Percentiles rank a stretch among this genome's conserved stretches.
Evolutionary conservation across 2,888 invertebrate species (phyloP).

Genomic region (Psylliodes chrysocephalus): DNA sequence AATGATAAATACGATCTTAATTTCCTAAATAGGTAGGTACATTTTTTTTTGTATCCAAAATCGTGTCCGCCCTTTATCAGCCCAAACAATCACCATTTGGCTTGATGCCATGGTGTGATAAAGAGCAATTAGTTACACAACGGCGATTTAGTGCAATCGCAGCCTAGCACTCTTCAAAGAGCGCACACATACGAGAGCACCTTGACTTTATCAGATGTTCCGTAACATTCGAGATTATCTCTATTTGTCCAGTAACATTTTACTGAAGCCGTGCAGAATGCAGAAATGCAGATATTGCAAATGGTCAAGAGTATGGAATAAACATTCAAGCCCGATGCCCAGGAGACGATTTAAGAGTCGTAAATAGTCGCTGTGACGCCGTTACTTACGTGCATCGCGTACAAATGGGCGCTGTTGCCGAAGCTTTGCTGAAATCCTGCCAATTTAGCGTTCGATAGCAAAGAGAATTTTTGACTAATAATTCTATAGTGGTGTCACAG

Average conservation of each 20-base stretch:
- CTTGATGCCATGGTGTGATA: neutral
- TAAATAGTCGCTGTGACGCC: conserved; percentile 22
- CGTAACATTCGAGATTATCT: conserved; percentile 27
- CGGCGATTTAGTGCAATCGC: neutral
- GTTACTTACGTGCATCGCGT: conserved; percentile 22
- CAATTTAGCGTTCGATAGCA: neutral
- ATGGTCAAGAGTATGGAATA: conserved; percentile 23
- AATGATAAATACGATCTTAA: too few species aligned
- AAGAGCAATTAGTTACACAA: neutral
- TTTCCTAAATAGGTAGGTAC: too few species aligned
- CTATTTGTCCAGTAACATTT: conserved; percentile 31
- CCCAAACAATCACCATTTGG: neutral
- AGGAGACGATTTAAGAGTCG: conserved; percentile 10
- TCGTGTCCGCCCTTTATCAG: too few species aligned
- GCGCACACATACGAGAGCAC: conserved; percentile 1
- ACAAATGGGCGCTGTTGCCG: conserved; percentile 21
- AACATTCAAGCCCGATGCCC: conserved; percentile 16
- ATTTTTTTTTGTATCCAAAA: too few species aligned
- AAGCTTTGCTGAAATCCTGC: neutral
- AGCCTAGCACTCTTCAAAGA: neutral
- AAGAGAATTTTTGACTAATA: too few species aligned
- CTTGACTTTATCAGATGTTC: conserved; percentile 27
- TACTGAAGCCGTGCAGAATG: conserved; percentile 4
- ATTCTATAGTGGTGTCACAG: too few species aligned
- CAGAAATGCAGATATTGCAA: too few species aligned